Evolutionary conservation across 2,113 vertebrate genomes (phyloP), one percentile per base, ranked within the genome.

Genomic region (Falcunculus frontatus): DNA sequence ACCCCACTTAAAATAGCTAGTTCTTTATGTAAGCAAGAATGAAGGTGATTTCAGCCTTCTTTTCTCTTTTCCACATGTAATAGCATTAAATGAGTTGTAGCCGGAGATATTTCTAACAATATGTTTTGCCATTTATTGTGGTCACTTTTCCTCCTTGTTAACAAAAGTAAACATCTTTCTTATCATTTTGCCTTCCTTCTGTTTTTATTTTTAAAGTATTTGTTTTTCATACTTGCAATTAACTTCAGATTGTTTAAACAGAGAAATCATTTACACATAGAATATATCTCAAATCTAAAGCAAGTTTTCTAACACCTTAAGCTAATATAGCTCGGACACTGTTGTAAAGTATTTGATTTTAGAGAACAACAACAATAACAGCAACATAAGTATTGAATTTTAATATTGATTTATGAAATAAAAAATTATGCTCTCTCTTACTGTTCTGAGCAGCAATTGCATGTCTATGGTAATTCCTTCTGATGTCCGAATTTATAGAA

Each of bases 1-100:
- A 55, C 95, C 96, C 46, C 72, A 64, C 63, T 90, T 96, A 89
- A 95, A 92, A 97, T 94, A 96, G 53, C 63, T 84, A 86, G 50
- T 50, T 96, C 83, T 97, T 93, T 87, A 85, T 76, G 81, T 86
- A 91, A 92, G 57, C 49, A 79, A 94, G 70, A 93, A 80, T 86
- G 68, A 93, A 96, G 80, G 87, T 96, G 87, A 93, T 90, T 96
- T 87, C 60, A 90, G 47, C 49, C 30, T 73, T 37, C 90, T 16
- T 16, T 27, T 82, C 21, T 82, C 65, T 90, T 73, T 77, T 72
- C 47, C 8, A 2, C 15, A 69, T 53, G 23, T 27, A 89, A 89
- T 56, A 70, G 9, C 62, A 64, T 60, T 73, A 90, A 89, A 93
- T 89, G 26, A 72, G 16, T 91, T 95, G 35, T 81, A 86, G 59